Conservation (phyloP, 2,797 vertebrate species). For the Mormyrus proboscirostris region DNA sequence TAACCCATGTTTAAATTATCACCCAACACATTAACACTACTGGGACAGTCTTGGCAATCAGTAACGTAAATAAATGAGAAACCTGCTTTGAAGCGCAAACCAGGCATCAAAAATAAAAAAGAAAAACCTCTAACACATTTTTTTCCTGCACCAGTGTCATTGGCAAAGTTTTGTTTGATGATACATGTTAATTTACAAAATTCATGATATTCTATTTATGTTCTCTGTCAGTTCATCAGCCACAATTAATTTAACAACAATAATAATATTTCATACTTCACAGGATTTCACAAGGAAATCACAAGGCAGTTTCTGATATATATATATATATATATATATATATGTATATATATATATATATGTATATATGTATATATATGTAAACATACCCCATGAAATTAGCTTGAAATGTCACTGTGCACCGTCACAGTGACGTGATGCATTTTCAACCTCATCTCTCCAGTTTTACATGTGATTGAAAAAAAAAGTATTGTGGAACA, state of each 20-base stretch:
- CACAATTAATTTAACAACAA: neutral
- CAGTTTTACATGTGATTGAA: neutral
- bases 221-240: neutral
- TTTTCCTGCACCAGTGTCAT: neutral
- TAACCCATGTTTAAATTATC: neutral
- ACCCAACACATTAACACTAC: neutral
- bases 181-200: neutral
- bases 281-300: neutral
- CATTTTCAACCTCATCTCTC: neutral
- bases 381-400: neutral
- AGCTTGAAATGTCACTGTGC: neutral
- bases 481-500: neutral
- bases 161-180: neutral
- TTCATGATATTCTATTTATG: neutral
- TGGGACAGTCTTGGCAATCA: neutral
- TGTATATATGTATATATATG: neutral
- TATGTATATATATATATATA: no score
- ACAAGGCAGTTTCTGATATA: neutral
- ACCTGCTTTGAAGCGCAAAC: neutral
- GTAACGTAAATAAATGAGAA: neutral
- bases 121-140: neutral
- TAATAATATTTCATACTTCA: neutral
- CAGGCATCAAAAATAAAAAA: neutral
- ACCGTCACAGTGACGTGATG: neutral
- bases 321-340: neutral